phyloP scores from a whole-genome alignment of 2,113 vertebrate species.

The Globicephala melas region DNA sequence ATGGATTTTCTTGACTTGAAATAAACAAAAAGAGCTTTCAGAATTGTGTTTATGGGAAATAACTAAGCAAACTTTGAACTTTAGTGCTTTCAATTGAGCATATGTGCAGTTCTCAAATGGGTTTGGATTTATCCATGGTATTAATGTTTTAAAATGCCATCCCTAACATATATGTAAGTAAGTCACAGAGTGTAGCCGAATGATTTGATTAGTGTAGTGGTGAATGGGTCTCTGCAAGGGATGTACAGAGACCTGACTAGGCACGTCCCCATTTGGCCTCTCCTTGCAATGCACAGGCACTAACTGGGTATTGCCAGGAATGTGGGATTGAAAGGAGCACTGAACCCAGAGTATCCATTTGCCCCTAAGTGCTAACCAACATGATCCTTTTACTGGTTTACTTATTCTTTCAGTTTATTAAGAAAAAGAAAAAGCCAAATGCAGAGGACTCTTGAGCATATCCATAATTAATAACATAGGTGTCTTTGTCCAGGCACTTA shows the following conservation, averaged over 20 bases:
- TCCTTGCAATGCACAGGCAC: not conserved
- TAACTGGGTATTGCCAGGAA: constrained; percentile 22
- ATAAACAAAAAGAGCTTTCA: constrained; percentile 43
- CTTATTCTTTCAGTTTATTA: constrained; percentile 19
- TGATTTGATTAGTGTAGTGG: not conserved
- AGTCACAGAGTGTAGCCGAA: not conserved
- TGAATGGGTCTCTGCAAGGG: not conserved
- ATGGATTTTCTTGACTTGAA: constrained; percentile 43
- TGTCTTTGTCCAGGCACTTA: constrained; percentile 31
- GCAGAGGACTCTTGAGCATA: not conserved
- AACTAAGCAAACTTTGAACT: constrained; percentile 29
- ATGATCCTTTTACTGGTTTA: constrained; percentile 49
- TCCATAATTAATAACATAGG: constrained; percentile 28
- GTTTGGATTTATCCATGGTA: constrained; percentile 33
- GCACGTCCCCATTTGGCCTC: not conserved
- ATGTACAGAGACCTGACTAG: not conserved
- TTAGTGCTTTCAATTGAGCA: constrained; percentile 38
- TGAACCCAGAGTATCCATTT: constrained; percentile 23
- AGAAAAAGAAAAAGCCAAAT: constrained; percentile 11
- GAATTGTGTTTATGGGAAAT: constrained; percentile 36
- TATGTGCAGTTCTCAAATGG: constrained; percentile 29
- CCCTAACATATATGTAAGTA: not conserved
- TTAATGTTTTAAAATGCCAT: constrained; percentile 49
- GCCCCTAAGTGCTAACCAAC: not conserved
- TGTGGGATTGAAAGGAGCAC: not conserved